These are phyloP conservation scores for Diachasma alloeum DNA, from an alignment of 1,140 invertebrate species.

Conservation along the genomic window DNA sequence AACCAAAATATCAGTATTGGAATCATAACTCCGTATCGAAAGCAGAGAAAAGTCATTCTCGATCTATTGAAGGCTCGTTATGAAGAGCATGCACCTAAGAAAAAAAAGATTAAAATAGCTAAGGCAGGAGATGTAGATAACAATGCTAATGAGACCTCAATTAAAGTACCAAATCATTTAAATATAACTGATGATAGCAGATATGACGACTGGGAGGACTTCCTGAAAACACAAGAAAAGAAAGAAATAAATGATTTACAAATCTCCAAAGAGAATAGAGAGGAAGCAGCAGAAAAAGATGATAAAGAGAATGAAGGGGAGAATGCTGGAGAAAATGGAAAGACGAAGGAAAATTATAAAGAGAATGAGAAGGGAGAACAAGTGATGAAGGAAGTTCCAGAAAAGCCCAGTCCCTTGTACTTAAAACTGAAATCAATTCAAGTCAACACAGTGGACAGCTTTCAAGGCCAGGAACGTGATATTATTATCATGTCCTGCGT, in stretches of 20 bases:
- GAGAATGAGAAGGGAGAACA: background rate
- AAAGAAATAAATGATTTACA: too few species aligned
- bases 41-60: conserved; percentile 1
- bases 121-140: background rate
- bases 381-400: background rate
- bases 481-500: conserved; percentile 89
- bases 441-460: conserved; percentile 88
- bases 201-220: conserved; percentile 4
- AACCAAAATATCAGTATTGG: background rate
- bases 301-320: conserved; percentile 24
- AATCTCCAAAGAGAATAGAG: too few species aligned
- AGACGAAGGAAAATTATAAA: conserved; percentile 32
- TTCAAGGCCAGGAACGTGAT: conserved; percentile 91
- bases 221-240: too few species aligned
- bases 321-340: too few species aligned
- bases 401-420: background rate
- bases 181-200: background rate
- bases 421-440: background rate
- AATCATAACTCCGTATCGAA: conserved; percentile 13
- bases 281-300: conserved; percentile 14
- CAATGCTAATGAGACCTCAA: background rate
- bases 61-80: background rate
- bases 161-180: background rate
- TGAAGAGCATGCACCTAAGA: background rate
- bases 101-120: background rate